phyloP scores from a whole-genome alignment of 1,140 invertebrate species.

The Cydia amplana region DNA sequence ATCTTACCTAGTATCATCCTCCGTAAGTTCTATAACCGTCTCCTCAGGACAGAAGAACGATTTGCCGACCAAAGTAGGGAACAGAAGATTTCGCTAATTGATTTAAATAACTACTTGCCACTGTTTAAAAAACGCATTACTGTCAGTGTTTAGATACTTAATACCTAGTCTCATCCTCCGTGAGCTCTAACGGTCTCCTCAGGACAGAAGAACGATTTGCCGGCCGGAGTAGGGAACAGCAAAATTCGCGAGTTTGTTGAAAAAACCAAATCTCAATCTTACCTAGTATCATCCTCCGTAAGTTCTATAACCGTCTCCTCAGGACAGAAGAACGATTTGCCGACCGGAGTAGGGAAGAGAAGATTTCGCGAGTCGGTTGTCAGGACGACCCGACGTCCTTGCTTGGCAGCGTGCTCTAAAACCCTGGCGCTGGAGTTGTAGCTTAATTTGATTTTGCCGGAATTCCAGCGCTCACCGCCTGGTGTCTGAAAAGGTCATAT shows the following conservation, averaged over 20 bases:
- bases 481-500: slow-evolving; percentile 81
- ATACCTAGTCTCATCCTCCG: too few relatives aligned
- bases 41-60: slow-evolving; percentile 88
- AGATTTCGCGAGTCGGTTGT: slow-evolving; percentile 79
- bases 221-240: too few relatives aligned
- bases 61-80: slow-evolving; percentile 91
- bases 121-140: too few relatives aligned
- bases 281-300: too few relatives aligned
- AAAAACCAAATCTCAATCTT: slow-evolving; percentile 39
- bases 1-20: slow-evolving; percentile 72
- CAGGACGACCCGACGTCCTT: slow-evolving; percentile 53
- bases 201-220: too few relatives aligned
- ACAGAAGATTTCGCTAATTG: slow-evolving; percentile 84
- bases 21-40: slow-evolving; percentile 79
- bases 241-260: too few relatives aligned
- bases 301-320: slow-evolving; percentile 81
- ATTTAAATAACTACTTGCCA: too few relatives aligned
- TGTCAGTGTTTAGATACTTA: too few relatives aligned
- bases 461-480: slow-evolving; percentile 92
- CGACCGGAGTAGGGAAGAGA: slow-evolving; percentile 91
- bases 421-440: slow-evolving; percentile 80
- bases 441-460: slow-evolving; percentile 85
- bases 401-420: slow-evolving; percentile 79
- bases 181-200: too few relatives aligned
- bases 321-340: slow-evolving; percentile 89